Conservation (phyloP, 2,888 invertebrate species). For the Brassicogethes aeneus region DNA sequence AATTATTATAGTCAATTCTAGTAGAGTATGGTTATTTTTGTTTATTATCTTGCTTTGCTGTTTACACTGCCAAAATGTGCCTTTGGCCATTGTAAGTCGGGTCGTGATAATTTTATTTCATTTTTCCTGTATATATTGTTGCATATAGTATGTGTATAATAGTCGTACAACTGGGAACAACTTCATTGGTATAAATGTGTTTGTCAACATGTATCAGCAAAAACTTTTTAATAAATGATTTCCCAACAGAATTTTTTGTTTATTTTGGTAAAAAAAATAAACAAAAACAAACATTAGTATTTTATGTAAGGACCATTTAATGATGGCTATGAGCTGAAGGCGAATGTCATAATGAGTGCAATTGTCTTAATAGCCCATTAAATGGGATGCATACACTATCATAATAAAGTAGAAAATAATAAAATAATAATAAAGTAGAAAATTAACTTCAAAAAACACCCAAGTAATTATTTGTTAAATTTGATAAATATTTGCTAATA, state of each 20-base stretch:
- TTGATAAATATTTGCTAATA: too few species aligned
- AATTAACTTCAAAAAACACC: too few species aligned
- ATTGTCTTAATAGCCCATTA: too few species aligned
- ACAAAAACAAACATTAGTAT: too few species aligned
- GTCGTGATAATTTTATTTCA: conserved; percentile 21
- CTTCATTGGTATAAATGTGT: conserved; percentile 19
- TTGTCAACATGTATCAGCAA: conserved; percentile 21
- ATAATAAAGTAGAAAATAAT: too few species aligned
- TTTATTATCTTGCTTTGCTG: conserved; percentile 20
- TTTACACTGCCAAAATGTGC: conserved; percentile 28
- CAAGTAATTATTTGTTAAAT: too few species aligned
- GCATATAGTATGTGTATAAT: conserved; percentile 18
- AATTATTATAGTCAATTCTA: conserved; percentile 7
- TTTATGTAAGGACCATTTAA: too few species aligned
- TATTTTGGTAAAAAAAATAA: neutral
- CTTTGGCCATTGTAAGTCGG: conserved; percentile 23
- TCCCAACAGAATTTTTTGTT: conserved; percentile 12
- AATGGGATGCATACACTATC: too few species aligned
- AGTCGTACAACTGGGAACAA: conserved; percentile 21
- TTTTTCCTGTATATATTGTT: conserved; percentile 19
- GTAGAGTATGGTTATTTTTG: conserved; percentile 9
- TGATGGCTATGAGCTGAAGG: too few species aligned
- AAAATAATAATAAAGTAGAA: too few species aligned
- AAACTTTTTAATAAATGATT: conserved; percentile 22
- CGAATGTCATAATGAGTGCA: too few species aligned